Evolutionary conservation across 2,888 invertebrate species (phyloP).

Genomic region (Tetheella fluctuosa): DNA sequence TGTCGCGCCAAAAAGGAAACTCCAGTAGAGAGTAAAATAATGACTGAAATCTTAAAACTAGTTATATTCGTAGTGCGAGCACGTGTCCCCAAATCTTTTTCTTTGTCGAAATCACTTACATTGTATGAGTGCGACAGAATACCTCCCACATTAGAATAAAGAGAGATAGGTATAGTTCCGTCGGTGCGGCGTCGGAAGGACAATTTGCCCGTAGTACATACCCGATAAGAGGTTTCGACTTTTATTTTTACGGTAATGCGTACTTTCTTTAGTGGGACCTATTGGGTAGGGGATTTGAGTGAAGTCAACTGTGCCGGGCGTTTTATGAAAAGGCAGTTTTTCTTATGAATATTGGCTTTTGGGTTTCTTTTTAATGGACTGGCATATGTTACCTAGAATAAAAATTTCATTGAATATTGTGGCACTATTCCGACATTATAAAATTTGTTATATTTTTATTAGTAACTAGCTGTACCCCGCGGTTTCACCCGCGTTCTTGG

Average conservation of each 20-base stretch:
- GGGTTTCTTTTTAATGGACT: not conserved
- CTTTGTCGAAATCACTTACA: constrained; percentile 54
- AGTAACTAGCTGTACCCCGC: too few relatives aligned
- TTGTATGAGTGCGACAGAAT: constrained; percentile 27
- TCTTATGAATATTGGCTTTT: not conserved
- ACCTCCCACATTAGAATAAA: constrained; percentile 26
- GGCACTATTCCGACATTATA: too few relatives aligned
- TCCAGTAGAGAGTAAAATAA: not conserved
- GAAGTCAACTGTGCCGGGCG: constrained; percentile 40
- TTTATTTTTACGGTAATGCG: constrained; percentile 75
- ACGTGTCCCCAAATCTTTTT: constrained; percentile 59
- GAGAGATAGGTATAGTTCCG: constrained; percentile 34
- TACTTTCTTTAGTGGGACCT: constrained; percentile 54
- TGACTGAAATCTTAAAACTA: constrained; percentile 34
- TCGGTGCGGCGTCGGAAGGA: constrained; percentile 30
- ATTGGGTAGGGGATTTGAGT: constrained; percentile 40
- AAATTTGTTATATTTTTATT: too few relatives aligned
- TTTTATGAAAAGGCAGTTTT: constrained; percentile 16
- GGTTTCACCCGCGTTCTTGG: too few relatives aligned
- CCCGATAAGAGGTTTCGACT: constrained; percentile 65
- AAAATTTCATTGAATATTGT: not conserved
- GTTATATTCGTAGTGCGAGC: constrained; percentile 52
- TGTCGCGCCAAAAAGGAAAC: not conserved
- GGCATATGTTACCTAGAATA: not conserved
- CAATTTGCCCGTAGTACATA: constrained; percentile 58